Evolutionary conservation across 2,797 vertebrate species (phyloP).

Genomic region (Hydrocynus forskahlii): DNA sequence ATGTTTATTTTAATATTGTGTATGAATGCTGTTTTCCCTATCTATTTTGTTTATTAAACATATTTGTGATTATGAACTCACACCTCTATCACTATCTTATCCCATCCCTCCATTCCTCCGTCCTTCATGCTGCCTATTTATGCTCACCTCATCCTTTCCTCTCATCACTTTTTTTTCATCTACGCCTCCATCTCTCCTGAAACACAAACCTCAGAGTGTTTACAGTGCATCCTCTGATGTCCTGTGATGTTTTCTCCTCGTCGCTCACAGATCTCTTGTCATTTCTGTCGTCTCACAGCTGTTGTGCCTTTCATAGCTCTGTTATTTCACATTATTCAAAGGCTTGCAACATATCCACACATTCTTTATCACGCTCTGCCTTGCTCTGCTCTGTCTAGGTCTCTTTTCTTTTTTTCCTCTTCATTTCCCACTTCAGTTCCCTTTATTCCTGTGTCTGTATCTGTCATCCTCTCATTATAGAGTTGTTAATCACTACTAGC

Average conservation of each 20-base stretch:
- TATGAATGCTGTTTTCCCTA: too few species aligned
- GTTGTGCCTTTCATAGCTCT: background rate
- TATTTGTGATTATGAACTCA: too few species aligned
- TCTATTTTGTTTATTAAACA: too few species aligned
- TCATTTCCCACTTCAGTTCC: background rate
- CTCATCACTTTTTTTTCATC: constrained; percentile 35
- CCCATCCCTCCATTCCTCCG: background rate
- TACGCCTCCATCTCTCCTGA: constrained; percentile 1
- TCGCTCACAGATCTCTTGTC: background rate
- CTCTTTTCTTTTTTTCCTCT: constrained; percentile 9
- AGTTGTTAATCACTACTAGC: constrained; percentile 59
- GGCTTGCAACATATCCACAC: background rate
- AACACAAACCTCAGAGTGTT: constrained; percentile 8
- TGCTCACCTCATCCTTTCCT: constrained; percentile 35
- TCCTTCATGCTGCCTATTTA: background rate
- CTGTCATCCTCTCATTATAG: constrained; percentile 58
- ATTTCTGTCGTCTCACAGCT: constrained; percentile 22
- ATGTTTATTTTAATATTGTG: too few species aligned
- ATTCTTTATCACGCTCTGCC: constrained; percentile 22
- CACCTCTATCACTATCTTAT: background rate
- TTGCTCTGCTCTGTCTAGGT: constrained; percentile 10
- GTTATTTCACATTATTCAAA: constrained; percentile 4
- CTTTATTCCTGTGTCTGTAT: constrained; percentile 34
- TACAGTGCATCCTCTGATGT: constrained; percentile 21
- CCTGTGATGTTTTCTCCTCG: background rate